Percentiles rank a stretch among this genome's conserved stretches.
phyloP scores from a whole-genome alignment of 2,797 vertebrate genomes.

The Somateria mollissima region DNA sequence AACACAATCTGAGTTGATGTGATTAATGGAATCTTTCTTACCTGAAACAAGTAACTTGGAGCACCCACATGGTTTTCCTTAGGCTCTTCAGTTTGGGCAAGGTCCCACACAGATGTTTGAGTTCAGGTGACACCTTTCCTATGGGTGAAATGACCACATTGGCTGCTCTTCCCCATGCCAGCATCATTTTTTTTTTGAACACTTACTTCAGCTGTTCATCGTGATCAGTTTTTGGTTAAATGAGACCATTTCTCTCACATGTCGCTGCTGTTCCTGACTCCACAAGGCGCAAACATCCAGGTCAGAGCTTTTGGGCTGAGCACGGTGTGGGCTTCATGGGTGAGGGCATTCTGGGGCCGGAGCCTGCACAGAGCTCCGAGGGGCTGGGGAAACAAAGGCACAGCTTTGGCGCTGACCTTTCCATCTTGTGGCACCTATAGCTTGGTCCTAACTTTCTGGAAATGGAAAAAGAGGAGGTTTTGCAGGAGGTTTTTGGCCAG shows the following conservation, averaged over 20 bases:
- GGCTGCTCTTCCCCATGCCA: conserved; percentile 53
- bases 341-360: not conserved
- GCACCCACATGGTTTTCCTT: conserved; percentile 41
- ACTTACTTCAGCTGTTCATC: not conserved
- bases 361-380: not conserved
- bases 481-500: not conserved
- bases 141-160: not conserved
- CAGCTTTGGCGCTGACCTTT: not conserved
- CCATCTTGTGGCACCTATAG: not conserved
- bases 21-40: not conserved
- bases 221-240: not conserved
- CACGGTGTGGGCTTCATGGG: too few relatives aligned
- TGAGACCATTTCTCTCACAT: too few relatives aligned
- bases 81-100: conserved; percentile 49
- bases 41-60: conserved; percentile 61
- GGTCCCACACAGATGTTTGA: conserved; percentile 56
- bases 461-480: not conserved
- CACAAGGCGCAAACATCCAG: not conserved
- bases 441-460: not conserved
- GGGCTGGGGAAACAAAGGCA: not conserved
- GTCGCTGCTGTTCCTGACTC: not conserved
- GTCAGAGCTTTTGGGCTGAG: not conserved
- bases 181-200: not conserved
- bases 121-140: conserved; percentile 34
- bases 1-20: not conserved